phyloP scores from a whole-genome alignment of 1,140 invertebrate species.

The Ephestia elutella region DNA sequence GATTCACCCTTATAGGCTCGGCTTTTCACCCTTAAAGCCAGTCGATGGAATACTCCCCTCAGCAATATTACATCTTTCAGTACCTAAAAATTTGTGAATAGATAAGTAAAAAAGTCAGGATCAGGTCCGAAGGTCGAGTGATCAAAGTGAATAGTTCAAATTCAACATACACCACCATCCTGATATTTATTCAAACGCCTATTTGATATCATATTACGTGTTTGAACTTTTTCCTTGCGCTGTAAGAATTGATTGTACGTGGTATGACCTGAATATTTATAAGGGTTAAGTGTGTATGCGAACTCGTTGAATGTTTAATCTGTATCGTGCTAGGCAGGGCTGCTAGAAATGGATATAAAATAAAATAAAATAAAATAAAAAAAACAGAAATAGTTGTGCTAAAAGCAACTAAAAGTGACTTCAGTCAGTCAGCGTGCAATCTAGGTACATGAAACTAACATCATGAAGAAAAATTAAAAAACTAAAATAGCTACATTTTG shows the following conservation, averaged over 20 bases:
- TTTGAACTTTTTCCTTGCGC: constrained; percentile 59
- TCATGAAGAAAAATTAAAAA: no score
- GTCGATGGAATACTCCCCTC: no score
- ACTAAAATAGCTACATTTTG: no score
- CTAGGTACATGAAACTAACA: no score
- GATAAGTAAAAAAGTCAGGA: no score
- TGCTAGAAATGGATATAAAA: background rate
- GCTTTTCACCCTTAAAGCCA: no score
- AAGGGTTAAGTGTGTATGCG: constrained; percentile 69
- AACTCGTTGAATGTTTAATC: constrained; percentile 71
- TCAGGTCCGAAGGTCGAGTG: background rate
- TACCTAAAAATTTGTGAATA: no score
- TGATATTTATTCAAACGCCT: constrained; percentile 54
- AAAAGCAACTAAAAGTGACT: no score
- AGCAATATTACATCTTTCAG: no score
- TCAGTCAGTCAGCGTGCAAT: no score
- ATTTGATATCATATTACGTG: constrained; percentile 61
- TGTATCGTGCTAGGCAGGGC: constrained; percentile 34
- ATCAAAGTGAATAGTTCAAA: constrained; percentile 5
- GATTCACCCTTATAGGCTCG: no score
- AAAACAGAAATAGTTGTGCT: background rate
- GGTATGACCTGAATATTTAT: constrained; percentile 67
- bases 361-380: no score
- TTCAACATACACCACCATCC: constrained; percentile 13
- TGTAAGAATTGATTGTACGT: constrained; percentile 67